Evolutionary conservation across 2,113 vertebrate species (phyloP).

Genomic region (Empidonax traillii): DNA sequence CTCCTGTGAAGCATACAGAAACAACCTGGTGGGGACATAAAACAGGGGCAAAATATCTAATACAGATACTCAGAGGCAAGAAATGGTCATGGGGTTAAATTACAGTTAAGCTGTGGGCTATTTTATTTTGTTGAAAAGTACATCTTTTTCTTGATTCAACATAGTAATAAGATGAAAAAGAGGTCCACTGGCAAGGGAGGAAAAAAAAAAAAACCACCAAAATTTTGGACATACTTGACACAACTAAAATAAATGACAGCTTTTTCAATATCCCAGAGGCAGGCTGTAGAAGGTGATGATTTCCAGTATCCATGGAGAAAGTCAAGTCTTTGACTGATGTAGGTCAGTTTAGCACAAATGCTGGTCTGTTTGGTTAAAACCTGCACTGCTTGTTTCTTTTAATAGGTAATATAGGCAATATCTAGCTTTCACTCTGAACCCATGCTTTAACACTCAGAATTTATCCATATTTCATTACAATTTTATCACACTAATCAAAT

Average conservation of each 20-base stretch:
- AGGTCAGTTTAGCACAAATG: conserved; percentile 18
- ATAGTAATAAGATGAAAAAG: conserved; percentile 34
- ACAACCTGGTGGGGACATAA: background rate
- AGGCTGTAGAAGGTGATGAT: background rate
- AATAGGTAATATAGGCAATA: conserved; percentile 50
- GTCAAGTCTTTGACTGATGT: conserved; percentile 8
- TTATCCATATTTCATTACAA: conserved; percentile 45
- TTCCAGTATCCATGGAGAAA: conserved; percentile 14
- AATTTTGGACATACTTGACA: conserved; percentile 19
- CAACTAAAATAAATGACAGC: conserved; percentile 38
- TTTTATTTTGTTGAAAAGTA: conserved; percentile 61
- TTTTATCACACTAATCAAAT: conserved; percentile 58
- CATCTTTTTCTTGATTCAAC: conserved; percentile 41
- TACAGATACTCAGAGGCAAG: conserved; percentile 54
- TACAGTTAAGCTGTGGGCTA: conserved; percentile 48
- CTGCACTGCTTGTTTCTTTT: background rate
- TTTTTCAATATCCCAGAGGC: conserved; percentile 4
- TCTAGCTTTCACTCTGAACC: conserved; percentile 38
- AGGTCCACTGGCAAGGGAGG: conserved; percentile 46
- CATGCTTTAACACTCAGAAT: conserved; percentile 49
- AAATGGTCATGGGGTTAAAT: conserved; percentile 42
- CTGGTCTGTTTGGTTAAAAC: conserved; percentile 2
- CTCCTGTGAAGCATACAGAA: conserved; percentile 5
- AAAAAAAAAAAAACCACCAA: background rate
- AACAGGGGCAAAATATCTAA: conserved; percentile 11